A percentile compares a stretch with the other conserved stretches of the same genome.
These are phyloP conservation scores for Pandion haliaetus DNA, from an alignment of 2,113 vertebrate genomes.

Conservation along the genomic window DNA sequence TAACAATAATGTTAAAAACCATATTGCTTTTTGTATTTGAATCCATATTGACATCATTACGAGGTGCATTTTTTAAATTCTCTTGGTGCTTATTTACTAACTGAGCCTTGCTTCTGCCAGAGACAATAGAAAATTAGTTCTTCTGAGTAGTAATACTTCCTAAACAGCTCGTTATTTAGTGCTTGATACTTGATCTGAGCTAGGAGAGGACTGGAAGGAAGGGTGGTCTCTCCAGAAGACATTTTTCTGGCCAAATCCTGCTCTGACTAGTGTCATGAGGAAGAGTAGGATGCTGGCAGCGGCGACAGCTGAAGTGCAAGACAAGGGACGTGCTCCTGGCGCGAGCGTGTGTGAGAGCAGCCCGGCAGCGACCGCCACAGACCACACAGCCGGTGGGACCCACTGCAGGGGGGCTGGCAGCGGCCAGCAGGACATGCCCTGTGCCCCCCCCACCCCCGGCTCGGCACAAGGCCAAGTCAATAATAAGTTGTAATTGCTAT, in stretches of 20 bases:
- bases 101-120: not conserved
- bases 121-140: not conserved
- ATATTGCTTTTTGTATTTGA: not conserved
- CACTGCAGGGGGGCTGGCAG: not conserved
- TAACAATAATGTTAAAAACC: not conserved
- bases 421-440: accelerated
- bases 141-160: not conserved
- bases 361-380: accelerated
- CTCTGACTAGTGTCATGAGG: not conserved
- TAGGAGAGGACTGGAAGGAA: not conserved
- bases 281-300: not conserved
- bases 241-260: slow-evolving; percentile 2
- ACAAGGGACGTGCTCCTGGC: not conserved
- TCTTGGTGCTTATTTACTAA: not conserved
- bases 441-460: accelerated
- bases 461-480: not conserved
- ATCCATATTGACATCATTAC: not conserved
- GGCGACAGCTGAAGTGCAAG: not conserved
- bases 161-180: not conserved
- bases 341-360: not conserved
- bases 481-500: not conserved
- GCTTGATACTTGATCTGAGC: not conserved
- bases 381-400: not conserved
- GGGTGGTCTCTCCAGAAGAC: not conserved
- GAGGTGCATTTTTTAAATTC: not conserved